Evolutionary conservation across 2,888 invertebrate species (phyloP), one percentile per base, ranked within the genome.

Genomic region (Morpho helenor): DNA sequence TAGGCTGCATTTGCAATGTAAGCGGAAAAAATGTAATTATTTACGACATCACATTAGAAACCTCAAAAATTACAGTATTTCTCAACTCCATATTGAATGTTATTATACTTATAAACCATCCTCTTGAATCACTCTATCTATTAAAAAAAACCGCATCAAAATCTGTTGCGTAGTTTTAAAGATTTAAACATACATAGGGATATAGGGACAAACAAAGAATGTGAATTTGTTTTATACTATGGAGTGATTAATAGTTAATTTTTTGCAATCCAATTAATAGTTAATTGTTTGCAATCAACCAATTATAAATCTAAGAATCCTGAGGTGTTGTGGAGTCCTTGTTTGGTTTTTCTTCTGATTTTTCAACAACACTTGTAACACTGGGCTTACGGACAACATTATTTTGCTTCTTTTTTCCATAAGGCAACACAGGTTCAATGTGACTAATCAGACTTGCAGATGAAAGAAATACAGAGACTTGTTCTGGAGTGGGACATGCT

Each of bases 401-500:
- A 2, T 76, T 75, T 56, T 84, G 85, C 43, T 77, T 69, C 64
- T 89, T 89, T 61, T 80, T 82, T 1, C 91, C 91, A 54, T 82
- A 91, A 5, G 91, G 91, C 73, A 82, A 71, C 57, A 90, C 89
- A 1, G 81, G 79, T 52, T 89, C 90, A 9, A 71, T 80, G 59
- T 86, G 91, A 23, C 92, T 91, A 54, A 93, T 89, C 47, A 96
- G 91, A 60, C 95, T 95, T 1, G 95, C 94, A 2, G 96, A 96
- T 8, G 96, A 96, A 61, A 97, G 92, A 70, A 97, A 92, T 45
- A 97, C 93, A n/a, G 96, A 96, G 8, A 99, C 94, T 87, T 99
- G 99, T 76, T 99, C 99, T 2, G 96, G 95, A 2, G 97, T 94
- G 0, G 99, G 99, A 74, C 98, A 97, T 8, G 95, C 97, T 5